Percentiles rank a stretch among this genome's conserved stretches.
Conservation (phyloP, 2,888 invertebrate genomes). For the Theretra japonica region DNA sequence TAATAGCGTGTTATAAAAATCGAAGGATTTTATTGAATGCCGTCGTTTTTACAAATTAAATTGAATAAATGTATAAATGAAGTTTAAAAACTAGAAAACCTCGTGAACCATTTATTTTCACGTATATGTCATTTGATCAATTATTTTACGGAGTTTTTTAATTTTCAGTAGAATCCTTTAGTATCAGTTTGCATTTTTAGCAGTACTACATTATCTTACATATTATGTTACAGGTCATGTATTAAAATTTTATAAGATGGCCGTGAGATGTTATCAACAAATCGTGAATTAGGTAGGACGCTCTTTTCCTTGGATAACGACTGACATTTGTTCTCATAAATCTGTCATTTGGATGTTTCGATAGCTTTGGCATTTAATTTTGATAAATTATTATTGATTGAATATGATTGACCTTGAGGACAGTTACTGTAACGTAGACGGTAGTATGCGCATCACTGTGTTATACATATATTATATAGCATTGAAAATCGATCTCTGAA, state of each 20-base stretch:
- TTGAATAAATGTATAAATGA: background rate
- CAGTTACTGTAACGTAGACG: slow-evolving; percentile 29
- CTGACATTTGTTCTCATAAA: slow-evolving; percentile 21
- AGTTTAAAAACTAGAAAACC: background rate
- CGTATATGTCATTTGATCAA: too few species aligned
- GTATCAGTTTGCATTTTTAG: too few species aligned
- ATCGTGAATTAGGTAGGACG: background rate
- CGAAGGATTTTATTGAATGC: background rate
- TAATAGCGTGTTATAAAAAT: slow-evolving; percentile 9
- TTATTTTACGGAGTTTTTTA: too few species aligned
- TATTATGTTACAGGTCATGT: too few species aligned
- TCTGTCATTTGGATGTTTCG: slow-evolving; percentile 26
- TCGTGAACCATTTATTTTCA: too few species aligned
- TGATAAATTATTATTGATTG: slow-evolving; percentile 26
- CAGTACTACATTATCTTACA: too few species aligned
- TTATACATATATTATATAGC: slow-evolving; percentile 38
- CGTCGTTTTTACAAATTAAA: background rate
- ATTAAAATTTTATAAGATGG: too few species aligned
- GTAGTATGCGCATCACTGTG: slow-evolving; percentile 26
- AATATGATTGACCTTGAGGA: slow-evolving; percentile 39
- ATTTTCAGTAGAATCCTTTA: too few species aligned
- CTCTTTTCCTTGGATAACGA: background rate
- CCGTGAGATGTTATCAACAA: too few species aligned
- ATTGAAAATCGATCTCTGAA: slow-evolving; percentile 41
- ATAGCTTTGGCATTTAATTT: slow-evolving; percentile 28